Evolutionary conservation across 2,113 vertebrate species (phyloP), one percentile per base, ranked within the genome.

Genomic region (Bujurquina vittata): DNA sequence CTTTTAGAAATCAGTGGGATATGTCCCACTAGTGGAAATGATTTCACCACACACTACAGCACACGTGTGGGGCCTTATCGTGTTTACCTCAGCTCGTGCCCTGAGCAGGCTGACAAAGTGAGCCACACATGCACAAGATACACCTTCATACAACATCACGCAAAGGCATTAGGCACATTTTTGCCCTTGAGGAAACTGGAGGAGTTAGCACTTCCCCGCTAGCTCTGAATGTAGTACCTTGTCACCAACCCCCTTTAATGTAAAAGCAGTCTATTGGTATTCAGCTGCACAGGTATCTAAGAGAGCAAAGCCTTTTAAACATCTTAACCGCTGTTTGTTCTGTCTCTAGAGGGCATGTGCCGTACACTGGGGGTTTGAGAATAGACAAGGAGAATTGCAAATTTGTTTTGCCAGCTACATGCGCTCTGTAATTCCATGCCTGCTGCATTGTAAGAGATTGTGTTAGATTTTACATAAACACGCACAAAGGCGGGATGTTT

Each of bases 1-100:
- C 95, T 96, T 96, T 96, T 90, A 89, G 92, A 95, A 94, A 94
- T 94, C 94, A 94, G 92, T 84, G 89, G 94, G 93, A 90, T 92
- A 67, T 77, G 91, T 87, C 79, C 89, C 89, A 88, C 89, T 56
- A 85, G 87, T 88, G 20, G 72, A 88, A 92, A 88, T 85, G 91
- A 86, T 85, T 80, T 75, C 23, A 76, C 85, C 87, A 54, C 81
- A 87, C 79, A 79, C 80, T 79, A 61, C 14, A 57, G 80, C 73
- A 67, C 84, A 89, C 88, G 85, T 89, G 85, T 89, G 87, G 81
- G 84, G 75, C 73, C 85, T 65, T 15, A 37, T 37, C 54, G 59
- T 87, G 88, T 90, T 89, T 85, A 63, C 84, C 84, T 84, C 78
- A 12, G 79, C 87, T 83, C 63, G 23, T 11, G 59, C 14, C 60